These are phyloP conservation scores for Nebria brevicollis DNA, from an alignment of 2,888 invertebrate genomes.

Conservation along the genomic window DNA sequence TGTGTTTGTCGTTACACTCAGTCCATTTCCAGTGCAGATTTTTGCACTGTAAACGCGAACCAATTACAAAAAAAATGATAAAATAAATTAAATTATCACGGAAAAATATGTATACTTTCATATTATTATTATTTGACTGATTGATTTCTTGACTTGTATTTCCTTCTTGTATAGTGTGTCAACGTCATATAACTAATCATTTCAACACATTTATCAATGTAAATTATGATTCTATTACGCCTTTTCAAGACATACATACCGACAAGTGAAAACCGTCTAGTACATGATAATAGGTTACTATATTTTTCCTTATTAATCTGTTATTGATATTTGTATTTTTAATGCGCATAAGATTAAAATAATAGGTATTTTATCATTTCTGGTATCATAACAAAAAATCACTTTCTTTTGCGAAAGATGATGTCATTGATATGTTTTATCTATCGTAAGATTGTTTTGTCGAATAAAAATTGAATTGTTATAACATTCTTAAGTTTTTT, in stretches of 20 bases:
- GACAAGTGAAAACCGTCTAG: not conserved
- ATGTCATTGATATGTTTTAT: too few species aligned
- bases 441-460: too few species aligned
- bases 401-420: too few species aligned
- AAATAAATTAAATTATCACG: not conserved
- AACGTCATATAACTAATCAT: slow-evolving; percentile 38
- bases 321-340: not conserved
- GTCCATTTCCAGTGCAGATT: slow-evolving; percentile 16
- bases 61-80: slow-evolving; percentile 27
- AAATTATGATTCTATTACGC: slow-evolving; percentile 12
- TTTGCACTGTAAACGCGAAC: slow-evolving; percentile 8
- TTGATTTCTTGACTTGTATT: slow-evolving; percentile 21
- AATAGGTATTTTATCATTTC: not conserved
- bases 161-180: slow-evolving; percentile 22
- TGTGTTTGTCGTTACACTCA: not conserved
- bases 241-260: slow-evolving; percentile 1
- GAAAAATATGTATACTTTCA: slow-evolving; percentile 1
- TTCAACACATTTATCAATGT: slow-evolving; percentile 37
- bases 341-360: not conserved
- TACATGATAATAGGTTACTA: not conserved
- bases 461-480: too few species aligned
- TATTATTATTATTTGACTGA: slow-evolving; percentile 4
- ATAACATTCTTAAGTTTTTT: too few species aligned
- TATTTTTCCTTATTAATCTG: not conserved
- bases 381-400: not conserved